Conservation (phyloP, 2,113 vertebrate genomes). For the Stegastes partitus region DNA sequence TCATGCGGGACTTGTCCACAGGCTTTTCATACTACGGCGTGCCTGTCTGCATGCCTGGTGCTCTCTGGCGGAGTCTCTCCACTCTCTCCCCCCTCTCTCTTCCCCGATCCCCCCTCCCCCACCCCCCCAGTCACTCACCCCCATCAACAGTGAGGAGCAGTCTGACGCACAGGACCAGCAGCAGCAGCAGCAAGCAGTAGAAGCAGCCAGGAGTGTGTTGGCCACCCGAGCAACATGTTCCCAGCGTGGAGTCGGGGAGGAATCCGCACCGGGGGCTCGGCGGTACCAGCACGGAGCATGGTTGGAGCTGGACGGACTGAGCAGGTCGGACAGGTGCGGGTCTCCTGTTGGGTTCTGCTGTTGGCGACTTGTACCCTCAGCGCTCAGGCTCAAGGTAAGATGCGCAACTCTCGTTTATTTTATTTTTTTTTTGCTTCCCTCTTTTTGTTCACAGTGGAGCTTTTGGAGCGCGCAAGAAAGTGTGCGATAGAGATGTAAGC, state of each 20-base stretch:
- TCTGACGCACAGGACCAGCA: slow-evolving; percentile 65
- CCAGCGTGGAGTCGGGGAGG: slow-evolving; percentile 69
- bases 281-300: slow-evolving; percentile 66
- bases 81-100: neutral
- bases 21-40: slow-evolving; percentile 56
- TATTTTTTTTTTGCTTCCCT: too few relatives aligned
- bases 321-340: slow-evolving; percentile 74
- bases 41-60: slow-evolving; percentile 50
- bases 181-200: slow-evolving; percentile 5
- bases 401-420: slow-evolving; percentile 20
- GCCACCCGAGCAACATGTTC: slow-evolving; percentile 83
- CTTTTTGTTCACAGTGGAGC: neutral
- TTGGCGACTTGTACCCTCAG: slow-evolving; percentile 61
- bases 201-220: slow-evolving; percentile 56
- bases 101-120: neutral
- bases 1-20: slow-evolving; percentile 74
- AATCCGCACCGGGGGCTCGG: slow-evolving; percentile 66
- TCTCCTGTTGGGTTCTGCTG: slow-evolving; percentile 82
- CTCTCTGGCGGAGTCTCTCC: slow-evolving; percentile 51
- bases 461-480: slow-evolving; percentile 47
- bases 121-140: slow-evolving; percentile 61
- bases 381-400: slow-evolving; percentile 83
- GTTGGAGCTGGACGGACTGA: slow-evolving; percentile 37
- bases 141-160: slow-evolving; percentile 60
- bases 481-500: neutral